phyloP scores from a whole-genome alignment of 2,797 vertebrate species.

The Epinephelus malabaricus region DNA sequence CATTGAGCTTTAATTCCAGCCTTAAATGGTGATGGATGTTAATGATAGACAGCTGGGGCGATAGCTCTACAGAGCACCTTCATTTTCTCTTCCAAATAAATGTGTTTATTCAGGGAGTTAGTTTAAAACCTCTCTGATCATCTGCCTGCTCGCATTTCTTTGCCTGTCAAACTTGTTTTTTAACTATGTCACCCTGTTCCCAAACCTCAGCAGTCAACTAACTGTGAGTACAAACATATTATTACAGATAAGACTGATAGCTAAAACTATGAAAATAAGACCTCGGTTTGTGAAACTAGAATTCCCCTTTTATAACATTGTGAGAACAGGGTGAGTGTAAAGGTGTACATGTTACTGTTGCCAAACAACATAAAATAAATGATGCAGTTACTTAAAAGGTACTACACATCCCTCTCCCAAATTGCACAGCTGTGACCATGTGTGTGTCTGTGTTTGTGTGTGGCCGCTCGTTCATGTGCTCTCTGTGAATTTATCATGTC shows the following conservation, averaged over 20 bases:
- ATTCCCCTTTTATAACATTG: constrained; percentile 35
- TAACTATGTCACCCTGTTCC: constrained; percentile 4
- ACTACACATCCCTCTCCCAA: constrained; percentile 67
- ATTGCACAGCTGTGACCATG: constrained; percentile 58
- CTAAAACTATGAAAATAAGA: neutral
- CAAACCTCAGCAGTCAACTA: constrained; percentile 5
- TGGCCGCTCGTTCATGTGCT: constrained; percentile 42
- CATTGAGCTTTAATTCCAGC: neutral
- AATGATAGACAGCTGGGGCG: neutral
- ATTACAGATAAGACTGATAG: constrained; percentile 16
- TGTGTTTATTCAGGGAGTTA: neutral
- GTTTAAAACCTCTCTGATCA: neutral
- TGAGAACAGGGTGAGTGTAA: constrained; percentile 23
- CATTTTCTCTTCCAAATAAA: constrained; percentile 1
- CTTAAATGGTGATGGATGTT: neutral
- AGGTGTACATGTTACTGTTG: constrained; percentile 68
- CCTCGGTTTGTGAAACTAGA: neutral
- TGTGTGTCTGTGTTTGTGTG: constrained; percentile 55
- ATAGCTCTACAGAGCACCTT: neutral
- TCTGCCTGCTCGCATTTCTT: constrained; percentile 11
- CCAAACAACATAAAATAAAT: constrained; percentile 80
- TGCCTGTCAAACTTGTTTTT: neutral
- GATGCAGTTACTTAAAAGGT: constrained; percentile 76
- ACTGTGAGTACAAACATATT: neutral
- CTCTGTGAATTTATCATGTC: constrained; percentile 77